Evolutionary conservation across 2,888 invertebrate genomes (phyloP), one percentile per base, ranked within the genome.

Genomic region (Atrina japonica): DNA sequence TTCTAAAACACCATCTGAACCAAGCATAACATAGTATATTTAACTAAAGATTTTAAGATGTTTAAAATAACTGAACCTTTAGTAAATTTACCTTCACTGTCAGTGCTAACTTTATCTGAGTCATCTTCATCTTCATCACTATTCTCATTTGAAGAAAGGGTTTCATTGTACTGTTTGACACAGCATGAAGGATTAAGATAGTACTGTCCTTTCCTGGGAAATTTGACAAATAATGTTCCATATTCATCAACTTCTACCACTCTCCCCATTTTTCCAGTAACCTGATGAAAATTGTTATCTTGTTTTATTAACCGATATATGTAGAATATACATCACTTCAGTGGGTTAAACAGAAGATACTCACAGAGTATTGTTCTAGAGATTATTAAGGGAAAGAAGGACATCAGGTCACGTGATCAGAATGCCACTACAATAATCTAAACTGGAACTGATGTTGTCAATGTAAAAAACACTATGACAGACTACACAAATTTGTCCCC

Each of bases 231-330:
- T 7, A 80, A 40, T 23, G 72, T 68, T n/a, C 80, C 77, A 35
- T 75, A 72, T 29, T 75, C 72, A 55, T 80, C 80, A 5, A 77
- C 59, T 3, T 63, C 67, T 41, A 69, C 70, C 2, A 80, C 75
- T n/a, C 18, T 61, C 18, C 80, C 80, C 29, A 49, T 45, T 41
- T 66, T 74, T 2, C 77, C 80, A 11, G 71, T 45, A 9, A 80
- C 63, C 80, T 80, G 49, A 1, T 53, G 0, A 49, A 14, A 18
- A 29, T n/a, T 9, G 5, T 35, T 35, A n/a, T n/a, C n/a, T n/a
- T n/a, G n/a, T n/a, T n/a, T n/a, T n/a, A n/a, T n/a, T n/a, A n/a
- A n/a, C n/a, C n/a, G n/a, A n/a, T n/a, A n/a, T n/a, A n/a, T n/a
- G n/a, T n/a, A n/a, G n/a, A n/a, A n/a, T n/a, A n/a, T n/a, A n/a